Percentiles rank a stretch among this genome's conserved stretches.
phyloP scores from a whole-genome alignment of 2,797 vertebrate species.

The Eidolon dupreanum region DNA sequence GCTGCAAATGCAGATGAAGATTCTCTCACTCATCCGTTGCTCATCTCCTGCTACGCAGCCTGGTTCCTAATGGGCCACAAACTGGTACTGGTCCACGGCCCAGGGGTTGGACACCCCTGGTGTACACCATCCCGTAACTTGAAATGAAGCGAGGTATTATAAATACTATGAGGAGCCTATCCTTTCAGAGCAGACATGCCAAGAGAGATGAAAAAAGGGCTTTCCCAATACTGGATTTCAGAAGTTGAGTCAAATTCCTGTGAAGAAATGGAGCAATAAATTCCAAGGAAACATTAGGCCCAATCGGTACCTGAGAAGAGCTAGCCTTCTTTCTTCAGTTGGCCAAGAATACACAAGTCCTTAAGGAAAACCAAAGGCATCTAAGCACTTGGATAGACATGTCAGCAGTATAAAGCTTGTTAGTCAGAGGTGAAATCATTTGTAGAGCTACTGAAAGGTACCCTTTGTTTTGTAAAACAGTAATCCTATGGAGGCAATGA shows the following conservation, averaged over 20 bases:
- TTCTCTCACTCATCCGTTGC: too few species aligned
- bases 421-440: background rate
- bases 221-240: background rate
- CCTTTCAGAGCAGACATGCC: background rate
- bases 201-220: background rate
- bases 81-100: too few species aligned
- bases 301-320: background rate
- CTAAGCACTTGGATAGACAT: background rate
- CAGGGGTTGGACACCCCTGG: too few species aligned
- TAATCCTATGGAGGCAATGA: background rate
- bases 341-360: background rate
- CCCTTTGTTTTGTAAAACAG: background rate
- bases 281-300: background rate
- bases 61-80: too few species aligned
- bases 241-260: background rate
- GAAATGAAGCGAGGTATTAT: background rate
- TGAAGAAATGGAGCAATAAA: constrained; percentile 17
- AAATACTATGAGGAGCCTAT: background rate
- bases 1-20: too few species aligned
- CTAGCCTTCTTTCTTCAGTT: background rate
- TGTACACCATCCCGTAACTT: background rate
- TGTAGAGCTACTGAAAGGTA: background rate
- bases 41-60: too few species aligned
- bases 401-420: background rate
- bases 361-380: background rate